Evolutionary conservation across 2,888 invertebrate species (phyloP), one percentile per base, ranked within the genome.

Genomic region (Cybosia mesomella): DNA sequence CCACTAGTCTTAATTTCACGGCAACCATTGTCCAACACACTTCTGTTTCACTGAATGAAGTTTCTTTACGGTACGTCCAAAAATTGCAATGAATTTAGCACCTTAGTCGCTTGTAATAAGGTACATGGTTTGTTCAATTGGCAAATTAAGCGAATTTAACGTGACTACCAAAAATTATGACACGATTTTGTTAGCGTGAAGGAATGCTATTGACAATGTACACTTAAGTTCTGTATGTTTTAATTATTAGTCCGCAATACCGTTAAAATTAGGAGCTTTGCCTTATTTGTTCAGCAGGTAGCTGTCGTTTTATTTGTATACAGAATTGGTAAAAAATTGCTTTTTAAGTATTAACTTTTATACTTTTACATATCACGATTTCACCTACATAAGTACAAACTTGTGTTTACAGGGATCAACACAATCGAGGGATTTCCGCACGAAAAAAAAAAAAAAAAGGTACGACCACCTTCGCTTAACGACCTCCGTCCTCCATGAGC

Each of bases 1-100:
- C 83, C 85, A 85, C 87, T 87, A 85, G 85, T 83, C 84, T 81
- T 79, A 84, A 91, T 91, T 91, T 90, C 88, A 91, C 87, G 88
- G 84, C 79, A 57, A 79, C 85, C 85, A 85, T 91, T 90, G 89
- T 89, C 77, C 79, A 78, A 66, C 79, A 80, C 84, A 90, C 90
- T 89, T 83, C 88, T 84, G 89, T 88, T 88, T 88, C 86, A 85
- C 78, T 87, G 82, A 86, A 88, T 87, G 84, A 84, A 86, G 68
- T 70, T 58, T 75, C 72, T 76, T 72, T 74, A 79, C 71, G 79
- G 74, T 75, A 76, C 60, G 62, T 39, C 32, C 13, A 24, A 64
- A 39, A 75, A 70, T 62, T 57, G 58, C 58, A 73, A 36, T 32
- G 68, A 18, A 86, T 76, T 83, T 70, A 79, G 13, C 66, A 75